These are phyloP conservation scores for Ceryle rudis DNA, from an alignment of 2,797 vertebrate species.

Conservation along the genomic window DNA sequence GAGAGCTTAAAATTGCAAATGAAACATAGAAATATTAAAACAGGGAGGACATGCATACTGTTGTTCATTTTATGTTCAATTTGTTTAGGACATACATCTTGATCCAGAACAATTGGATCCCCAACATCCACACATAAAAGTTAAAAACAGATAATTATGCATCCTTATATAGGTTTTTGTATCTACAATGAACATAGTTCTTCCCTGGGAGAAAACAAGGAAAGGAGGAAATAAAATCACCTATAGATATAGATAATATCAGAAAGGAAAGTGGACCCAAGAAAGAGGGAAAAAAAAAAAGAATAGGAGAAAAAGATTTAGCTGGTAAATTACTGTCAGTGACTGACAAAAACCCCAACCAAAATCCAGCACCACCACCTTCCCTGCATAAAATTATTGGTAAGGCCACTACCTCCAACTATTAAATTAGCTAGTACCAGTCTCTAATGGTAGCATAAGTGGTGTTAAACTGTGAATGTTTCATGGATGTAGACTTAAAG, in stretches of 20 bases:
- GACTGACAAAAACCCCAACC: rapidly evolving
- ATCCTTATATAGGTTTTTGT: background rate
- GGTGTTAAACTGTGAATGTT: background rate
- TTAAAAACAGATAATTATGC: background rate
- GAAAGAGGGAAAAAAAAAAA: background rate
- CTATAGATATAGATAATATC: background rate
- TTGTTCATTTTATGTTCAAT: background rate
- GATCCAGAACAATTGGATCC: background rate
- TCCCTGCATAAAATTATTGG: background rate
- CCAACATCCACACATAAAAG: background rate
- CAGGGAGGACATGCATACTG: background rate
- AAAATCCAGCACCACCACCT: rapidly evolving
- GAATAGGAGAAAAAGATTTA: background rate
- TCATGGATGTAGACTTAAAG: background rate
- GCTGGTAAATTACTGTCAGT: background rate
- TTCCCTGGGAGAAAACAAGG: background rate
- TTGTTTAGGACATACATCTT: background rate
- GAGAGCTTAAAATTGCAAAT: background rate
- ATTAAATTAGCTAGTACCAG: background rate
- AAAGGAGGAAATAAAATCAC: background rate
- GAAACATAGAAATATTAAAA: background rate
- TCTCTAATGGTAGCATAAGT: background rate
- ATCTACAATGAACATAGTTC: background rate
- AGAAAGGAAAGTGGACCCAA: background rate
- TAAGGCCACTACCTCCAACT: background rate